phyloP scores from a whole-genome alignment of 2,888 invertebrate genomes.

The Hemistola chrysoprasaria region DNA sequence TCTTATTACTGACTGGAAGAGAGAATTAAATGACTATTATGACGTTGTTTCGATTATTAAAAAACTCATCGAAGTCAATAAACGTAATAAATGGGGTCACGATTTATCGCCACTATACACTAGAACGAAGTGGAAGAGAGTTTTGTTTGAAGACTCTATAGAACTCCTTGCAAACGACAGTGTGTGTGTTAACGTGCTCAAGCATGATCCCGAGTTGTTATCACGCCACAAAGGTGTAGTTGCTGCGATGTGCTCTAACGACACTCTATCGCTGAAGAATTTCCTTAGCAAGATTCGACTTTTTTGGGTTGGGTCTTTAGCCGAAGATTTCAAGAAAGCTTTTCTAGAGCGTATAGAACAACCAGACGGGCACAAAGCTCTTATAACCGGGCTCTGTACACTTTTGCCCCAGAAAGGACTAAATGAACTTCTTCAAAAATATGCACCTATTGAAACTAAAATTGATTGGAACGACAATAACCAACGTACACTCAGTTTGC shows the following conservation, averaged over 20 bases:
- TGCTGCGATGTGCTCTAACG: constrained; percentile 34
- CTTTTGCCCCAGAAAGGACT: constrained; percentile 38
- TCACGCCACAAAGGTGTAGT: constrained; percentile 34
- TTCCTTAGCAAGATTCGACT: constrained; percentile 51
- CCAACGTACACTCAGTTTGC: constrained; percentile 43
- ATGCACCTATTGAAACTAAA: constrained; percentile 48
- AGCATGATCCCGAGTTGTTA: constrained; percentile 53
- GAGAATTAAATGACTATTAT: constrained; percentile 30
- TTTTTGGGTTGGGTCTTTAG: constrained; percentile 50
- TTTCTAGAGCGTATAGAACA: constrained; percentile 35
- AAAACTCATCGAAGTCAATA: too few species aligned
- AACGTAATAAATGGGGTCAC: too few species aligned
- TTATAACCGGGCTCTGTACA: constrained; percentile 44
- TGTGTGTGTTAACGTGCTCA: constrained; percentile 52
- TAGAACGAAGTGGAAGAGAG: constrained; percentile 52
- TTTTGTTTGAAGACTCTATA: constrained; percentile 55
- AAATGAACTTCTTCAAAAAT: constrained; percentile 40
- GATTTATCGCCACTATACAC: constrained; percentile 38
- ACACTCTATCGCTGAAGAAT: constrained; percentile 34
- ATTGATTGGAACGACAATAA: constrained; percentile 48
- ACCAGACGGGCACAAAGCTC: constrained; percentile 39
- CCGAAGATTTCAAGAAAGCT: constrained; percentile 35
- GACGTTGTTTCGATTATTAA: too few species aligned
- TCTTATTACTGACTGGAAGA: constrained; percentile 50
- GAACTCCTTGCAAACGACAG: constrained; percentile 40